Percentiles rank a stretch among this genome's conserved stretches.
Evolutionary conservation across 2,113 vertebrate genomes (phyloP).

Genomic region (Salvelinus namaycush): DNA sequence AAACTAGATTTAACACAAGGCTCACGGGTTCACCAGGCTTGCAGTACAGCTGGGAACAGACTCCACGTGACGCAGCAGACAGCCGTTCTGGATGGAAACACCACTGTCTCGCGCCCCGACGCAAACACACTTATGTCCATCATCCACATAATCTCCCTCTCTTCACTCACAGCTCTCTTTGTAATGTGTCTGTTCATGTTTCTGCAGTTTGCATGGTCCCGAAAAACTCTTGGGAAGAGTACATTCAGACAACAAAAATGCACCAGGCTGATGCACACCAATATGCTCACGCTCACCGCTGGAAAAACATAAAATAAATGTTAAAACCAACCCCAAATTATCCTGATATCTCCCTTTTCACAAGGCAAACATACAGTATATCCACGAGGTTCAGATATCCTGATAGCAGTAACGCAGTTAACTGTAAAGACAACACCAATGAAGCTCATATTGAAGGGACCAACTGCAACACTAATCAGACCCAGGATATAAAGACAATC

Average conservation of each 20-base stretch:
- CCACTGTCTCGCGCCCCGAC: conserved; percentile 4
- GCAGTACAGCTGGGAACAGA: conserved; percentile 43
- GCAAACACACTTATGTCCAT: conserved; percentile 8
- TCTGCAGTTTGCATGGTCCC: conserved; percentile 33
- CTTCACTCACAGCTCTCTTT: conserved; percentile 17
- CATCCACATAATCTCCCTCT: conserved; percentile 3
- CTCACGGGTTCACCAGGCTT: conserved; percentile 26
- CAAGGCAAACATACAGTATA: conserved; percentile 3
- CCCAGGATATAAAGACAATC: conserved; percentile 33
- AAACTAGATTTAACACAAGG: conserved; percentile 62
- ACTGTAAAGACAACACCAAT: conserved; percentile 50
- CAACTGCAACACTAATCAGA: conserved; percentile 33
- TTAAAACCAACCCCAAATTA: conserved; percentile 19
- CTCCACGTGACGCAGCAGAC: conserved; percentile 33
- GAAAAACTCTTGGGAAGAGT: conserved; percentile 52
- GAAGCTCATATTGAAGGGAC: conserved; percentile 36
- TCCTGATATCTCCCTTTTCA: conserved; percentile 27
- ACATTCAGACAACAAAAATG: conserved; percentile 55
- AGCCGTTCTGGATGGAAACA: conserved; percentile 18
- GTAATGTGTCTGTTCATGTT: conserved; percentile 20
- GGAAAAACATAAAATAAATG: conserved; percentile 12
- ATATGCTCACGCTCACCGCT: conserved; percentile 37
- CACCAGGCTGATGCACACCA: conserved; percentile 39
- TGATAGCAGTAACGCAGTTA: neutral
- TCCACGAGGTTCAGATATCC: conserved; percentile 36